These are phyloP conservation scores for Vireo altiloquus DNA, from an alignment of 2,113 vertebrate genomes.

Conservation along the genomic window DNA sequence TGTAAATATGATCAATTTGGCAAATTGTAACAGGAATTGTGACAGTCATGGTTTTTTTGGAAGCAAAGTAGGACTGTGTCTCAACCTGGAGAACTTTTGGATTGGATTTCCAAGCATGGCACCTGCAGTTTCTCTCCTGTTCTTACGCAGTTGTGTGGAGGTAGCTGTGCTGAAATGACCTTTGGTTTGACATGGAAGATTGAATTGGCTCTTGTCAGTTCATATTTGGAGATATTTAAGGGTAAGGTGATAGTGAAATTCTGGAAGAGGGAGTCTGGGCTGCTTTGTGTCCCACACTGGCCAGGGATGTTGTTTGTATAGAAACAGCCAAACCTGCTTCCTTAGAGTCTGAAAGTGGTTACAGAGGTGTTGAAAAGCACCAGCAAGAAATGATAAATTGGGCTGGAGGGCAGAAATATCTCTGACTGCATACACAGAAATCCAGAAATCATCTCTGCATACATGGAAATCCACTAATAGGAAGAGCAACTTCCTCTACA, in stretches of 20 bases:
- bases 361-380: not conserved
- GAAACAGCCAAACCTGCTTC: not conserved
- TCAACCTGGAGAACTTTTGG: not conserved
- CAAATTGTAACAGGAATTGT: not conserved
- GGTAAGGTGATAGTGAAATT: not conserved
- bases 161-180: not conserved
- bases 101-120: not conserved
- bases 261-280: not conserved
- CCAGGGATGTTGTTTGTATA: not conserved
- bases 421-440: slow-evolving; percentile 1
- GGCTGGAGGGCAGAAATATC: not conserved
- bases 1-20: not conserved
- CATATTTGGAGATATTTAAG: not conserved
- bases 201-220: not conserved
- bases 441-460: not conserved
- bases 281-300: not conserved
- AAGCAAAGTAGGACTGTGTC: not conserved
- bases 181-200: not conserved
- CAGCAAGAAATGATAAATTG: not conserved
- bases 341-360: not conserved
- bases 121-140: not conserved
- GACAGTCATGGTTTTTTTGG: not conserved
- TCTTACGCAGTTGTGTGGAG: not conserved
- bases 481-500: slow-evolving; percentile 22
- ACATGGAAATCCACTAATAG: slow-evolving; percentile 17